Evolutionary conservation across 2,888 invertebrate genomes (phyloP).

Genomic region (Phasia obesa): DNA sequence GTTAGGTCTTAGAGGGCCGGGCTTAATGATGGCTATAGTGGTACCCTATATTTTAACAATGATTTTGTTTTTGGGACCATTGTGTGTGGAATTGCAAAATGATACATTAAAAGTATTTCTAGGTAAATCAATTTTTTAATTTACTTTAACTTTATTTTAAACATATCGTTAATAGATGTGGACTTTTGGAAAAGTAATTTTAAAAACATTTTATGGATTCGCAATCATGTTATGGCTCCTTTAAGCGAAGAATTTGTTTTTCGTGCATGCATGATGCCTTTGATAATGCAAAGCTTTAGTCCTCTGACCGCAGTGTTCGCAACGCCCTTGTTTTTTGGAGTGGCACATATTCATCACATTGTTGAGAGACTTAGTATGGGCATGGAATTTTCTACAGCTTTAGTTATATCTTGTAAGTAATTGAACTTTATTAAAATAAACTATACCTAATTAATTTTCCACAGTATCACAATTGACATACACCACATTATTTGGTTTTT

Average conservation of each 20-base stretch:
- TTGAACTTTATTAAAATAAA: neutral
- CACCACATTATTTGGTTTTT: conserved; percentile 96
- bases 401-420: conserved; percentile 88
- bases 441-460: neutral
- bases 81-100: conserved; percentile 88
- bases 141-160: neutral
- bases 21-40: conserved; percentile 88
- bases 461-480: conserved; percentile 94
- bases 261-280: conserved; percentile 96
- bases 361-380: conserved; percentile 90
- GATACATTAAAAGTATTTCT: conserved; percentile 87
- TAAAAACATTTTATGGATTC: conserved; percentile 91
- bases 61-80: conserved; percentile 92
- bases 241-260: conserved; percentile 98
- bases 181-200: conserved; percentile 88
- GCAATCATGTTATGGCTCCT: conserved; percentile 95
- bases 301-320: conserved; percentile 90
- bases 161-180: conserved; percentile 84
- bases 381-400: conserved; percentile 86
- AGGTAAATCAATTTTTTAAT: conserved; percentile 82
- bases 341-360: conserved; percentile 96
- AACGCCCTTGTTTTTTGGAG: conserved; percentile 95
- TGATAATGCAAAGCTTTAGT: conserved; percentile 91
- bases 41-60: conserved; percentile 91
- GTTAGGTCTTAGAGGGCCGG: conserved; percentile 89